Conservation (phyloP, 2,888 invertebrate genomes). For the Lycocerus yunnanus region DNA sequence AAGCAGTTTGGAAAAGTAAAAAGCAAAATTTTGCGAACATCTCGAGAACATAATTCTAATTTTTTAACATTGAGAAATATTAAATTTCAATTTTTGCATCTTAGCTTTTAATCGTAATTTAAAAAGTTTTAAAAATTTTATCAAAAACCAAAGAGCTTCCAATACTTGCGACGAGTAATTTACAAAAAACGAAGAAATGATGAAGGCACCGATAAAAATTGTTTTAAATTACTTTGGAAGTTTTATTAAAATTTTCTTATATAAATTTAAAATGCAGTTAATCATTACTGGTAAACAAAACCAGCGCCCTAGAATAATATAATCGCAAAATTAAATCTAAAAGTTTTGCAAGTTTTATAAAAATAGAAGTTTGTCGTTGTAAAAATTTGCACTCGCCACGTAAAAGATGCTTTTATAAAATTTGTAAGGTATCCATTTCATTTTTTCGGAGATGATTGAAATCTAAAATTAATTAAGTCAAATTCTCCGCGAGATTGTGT, state of each 20-base stretch:
- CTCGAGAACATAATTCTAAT: neutral
- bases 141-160: neutral
- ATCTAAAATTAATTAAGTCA: neutral
- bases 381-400: neutral
- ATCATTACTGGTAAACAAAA: neutral
- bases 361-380: neutral
- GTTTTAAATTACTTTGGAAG: neutral
- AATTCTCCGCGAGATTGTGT: slow-evolving; percentile 7
- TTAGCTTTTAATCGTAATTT: neutral
- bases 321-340: neutral
- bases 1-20: neutral
- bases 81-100: neutral
- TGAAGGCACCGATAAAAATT: neutral
- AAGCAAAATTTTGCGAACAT: neutral
- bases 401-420: neutral
- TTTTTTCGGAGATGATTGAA: neutral
- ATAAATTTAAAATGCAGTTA: neutral
- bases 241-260: neutral
- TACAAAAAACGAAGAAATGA: neutral
- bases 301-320: neutral
- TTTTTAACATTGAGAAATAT: neutral
- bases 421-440: neutral
- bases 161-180: neutral
- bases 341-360: neutral
- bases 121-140: neutral